These are phyloP conservation scores for Melipona bicolor DNA, from an alignment of 2,888 invertebrate genomes.

Conservation along the genomic window DNA sequence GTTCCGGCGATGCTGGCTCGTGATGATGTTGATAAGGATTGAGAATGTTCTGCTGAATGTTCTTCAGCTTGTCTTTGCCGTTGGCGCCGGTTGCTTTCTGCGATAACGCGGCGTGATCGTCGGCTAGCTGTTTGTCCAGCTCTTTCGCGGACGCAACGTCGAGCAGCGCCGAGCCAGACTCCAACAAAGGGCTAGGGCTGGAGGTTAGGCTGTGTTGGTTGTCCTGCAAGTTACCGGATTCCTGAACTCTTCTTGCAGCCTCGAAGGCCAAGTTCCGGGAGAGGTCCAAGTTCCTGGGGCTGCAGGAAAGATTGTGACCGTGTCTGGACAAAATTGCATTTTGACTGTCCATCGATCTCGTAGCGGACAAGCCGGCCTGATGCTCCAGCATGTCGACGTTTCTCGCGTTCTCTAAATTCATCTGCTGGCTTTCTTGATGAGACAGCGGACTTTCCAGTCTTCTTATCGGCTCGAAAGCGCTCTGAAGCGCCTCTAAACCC, in stretches of 20 bases:
- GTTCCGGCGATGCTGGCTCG: slow-evolving; percentile 63
- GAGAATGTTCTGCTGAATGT: slow-evolving; percentile 65
- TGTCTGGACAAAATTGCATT: slow-evolving; percentile 63
- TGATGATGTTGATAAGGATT: slow-evolving; percentile 75
- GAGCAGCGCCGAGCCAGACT: slow-evolving; percentile 55
- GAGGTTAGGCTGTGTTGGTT: slow-evolving; percentile 67
- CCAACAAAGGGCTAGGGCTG: slow-evolving; percentile 71
- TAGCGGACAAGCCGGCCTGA: slow-evolving; percentile 52
- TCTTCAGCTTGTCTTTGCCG: slow-evolving; percentile 71
- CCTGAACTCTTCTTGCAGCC: slow-evolving; percentile 71
- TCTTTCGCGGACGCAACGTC: slow-evolving; percentile 61
- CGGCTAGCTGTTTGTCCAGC: slow-evolving; percentile 67
- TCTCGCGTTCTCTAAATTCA: slow-evolving; percentile 64
- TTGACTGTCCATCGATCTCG: slow-evolving; percentile 66
- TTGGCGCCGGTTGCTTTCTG: slow-evolving; percentile 51
- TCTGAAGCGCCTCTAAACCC: slow-evolving; percentile 70
- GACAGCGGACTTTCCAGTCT: slow-evolving; percentile 68
- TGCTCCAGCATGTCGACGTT: slow-evolving; percentile 68
- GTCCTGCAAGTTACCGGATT: slow-evolving; percentile 66
- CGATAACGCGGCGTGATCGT: slow-evolving; percentile 65
- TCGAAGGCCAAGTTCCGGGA: slow-evolving; percentile 73
- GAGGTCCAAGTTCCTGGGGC: slow-evolving; percentile 70
- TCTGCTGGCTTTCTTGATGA: slow-evolving; percentile 70
- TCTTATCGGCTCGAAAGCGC: slow-evolving; percentile 72
- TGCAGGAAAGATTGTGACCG: slow-evolving; percentile 69